A percentile compares a stretch with the other conserved stretches of the same genome.
phyloP scores from a whole-genome alignment of 2,797 vertebrate species.

The Sebastes oblongus region DNA sequence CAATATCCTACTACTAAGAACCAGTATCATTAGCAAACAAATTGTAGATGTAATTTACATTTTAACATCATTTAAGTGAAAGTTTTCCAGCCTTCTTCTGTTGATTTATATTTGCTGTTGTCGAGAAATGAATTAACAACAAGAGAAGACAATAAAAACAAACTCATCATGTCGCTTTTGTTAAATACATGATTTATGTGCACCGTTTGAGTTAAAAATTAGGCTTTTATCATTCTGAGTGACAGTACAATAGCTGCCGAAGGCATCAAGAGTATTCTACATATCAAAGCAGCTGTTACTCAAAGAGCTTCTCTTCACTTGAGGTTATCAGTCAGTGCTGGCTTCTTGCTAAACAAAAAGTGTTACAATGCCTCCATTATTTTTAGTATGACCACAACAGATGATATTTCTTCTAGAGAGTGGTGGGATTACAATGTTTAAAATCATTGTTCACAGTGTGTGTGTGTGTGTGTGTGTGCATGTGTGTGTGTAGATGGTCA shows the following conservation, averaged over 20 bases:
- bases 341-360: conserved; percentile 39
- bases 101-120: conserved; percentile 14
- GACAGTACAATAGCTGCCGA: conserved; percentile 78
- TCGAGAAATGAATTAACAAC: conserved; percentile 24
- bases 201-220: conserved; percentile 73
- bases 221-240: conserved; percentile 68
- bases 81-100: neutral
- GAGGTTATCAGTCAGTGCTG: conserved; percentile 67
- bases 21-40: conserved; percentile 2
- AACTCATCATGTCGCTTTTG: conserved; percentile 49
- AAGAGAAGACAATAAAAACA: conserved; percentile 46
- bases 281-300: conserved; percentile 55
- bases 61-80: conserved; percentile 4
- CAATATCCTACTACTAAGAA: neutral
- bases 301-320: conserved; percentile 46
- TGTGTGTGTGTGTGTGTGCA: conserved; percentile 34
- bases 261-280: conserved; percentile 69
- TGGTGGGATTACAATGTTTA: conserved; percentile 35
- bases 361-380: conserved; percentile 57
- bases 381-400: conserved; percentile 55
- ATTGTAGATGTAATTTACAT: conserved; percentile 15
- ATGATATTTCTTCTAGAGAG: conserved; percentile 51
- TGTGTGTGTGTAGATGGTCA: conserved; percentile 15
- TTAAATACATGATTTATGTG: conserved; percentile 80
- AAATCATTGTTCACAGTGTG: conserved; percentile 56